phyloP scores from a whole-genome alignment of 2,797 vertebrate genomes.

The Vespertilio murinus region DNA sequence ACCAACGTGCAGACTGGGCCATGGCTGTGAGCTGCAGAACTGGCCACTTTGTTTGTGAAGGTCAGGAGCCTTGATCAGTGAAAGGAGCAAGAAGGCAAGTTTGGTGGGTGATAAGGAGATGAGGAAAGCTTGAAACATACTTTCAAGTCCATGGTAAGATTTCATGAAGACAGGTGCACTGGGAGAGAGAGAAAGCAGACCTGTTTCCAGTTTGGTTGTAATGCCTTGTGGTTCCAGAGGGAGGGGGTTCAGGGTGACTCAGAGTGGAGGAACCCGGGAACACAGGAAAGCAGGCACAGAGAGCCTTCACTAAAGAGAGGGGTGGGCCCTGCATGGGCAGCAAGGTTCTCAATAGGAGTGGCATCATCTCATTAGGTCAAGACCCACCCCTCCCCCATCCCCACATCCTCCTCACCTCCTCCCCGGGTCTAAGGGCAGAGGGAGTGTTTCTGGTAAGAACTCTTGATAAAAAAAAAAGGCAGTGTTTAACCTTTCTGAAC shows the following conservation, averaged over 20 bases:
- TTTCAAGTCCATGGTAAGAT: background rate
- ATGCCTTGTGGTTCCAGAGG: background rate
- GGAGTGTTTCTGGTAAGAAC: background rate
- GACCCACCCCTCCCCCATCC: background rate
- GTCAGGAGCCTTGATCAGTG: background rate
- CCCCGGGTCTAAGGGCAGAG: background rate
- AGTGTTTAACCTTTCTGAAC: constrained; percentile 20
- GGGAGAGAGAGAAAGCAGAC: background rate
- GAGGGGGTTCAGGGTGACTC: background rate
- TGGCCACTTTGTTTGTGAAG: background rate
- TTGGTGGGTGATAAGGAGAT: background rate
- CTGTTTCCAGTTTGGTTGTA: background rate
- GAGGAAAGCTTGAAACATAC: background rate
- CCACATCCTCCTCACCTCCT: background rate
- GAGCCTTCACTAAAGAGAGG: background rate
- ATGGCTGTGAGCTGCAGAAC: constrained; percentile 24
- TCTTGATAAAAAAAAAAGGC: constrained; percentile 30
- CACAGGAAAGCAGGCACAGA: background rate
- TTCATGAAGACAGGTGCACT: background rate
- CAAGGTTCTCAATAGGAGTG: background rate
- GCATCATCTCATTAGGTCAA: background rate
- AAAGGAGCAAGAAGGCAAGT: constrained; percentile 18
- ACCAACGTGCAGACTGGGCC: background rate
- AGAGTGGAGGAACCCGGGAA: background rate
- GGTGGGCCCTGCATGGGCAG: background rate